phyloP scores from a whole-genome alignment of 2,113 vertebrate species.

The Sinocyclocheilus anshuiensis region DNA sequence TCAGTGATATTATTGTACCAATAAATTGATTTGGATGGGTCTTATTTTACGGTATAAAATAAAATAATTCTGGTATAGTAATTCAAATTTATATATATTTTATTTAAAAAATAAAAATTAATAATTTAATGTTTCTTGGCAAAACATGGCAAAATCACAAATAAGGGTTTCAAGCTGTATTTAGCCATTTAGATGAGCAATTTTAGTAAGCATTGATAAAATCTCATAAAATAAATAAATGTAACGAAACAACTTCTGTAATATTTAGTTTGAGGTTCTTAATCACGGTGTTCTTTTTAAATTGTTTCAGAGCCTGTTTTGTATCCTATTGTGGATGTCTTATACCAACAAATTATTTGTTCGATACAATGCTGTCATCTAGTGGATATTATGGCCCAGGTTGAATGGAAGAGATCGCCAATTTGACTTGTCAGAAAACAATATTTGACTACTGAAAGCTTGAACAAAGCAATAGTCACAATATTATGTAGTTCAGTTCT shows the following conservation, averaged over 20 bases:
- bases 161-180: too few relatives aligned
- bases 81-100: neutral
- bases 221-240: too few relatives aligned
- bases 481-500: neutral
- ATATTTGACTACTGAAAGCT: neutral
- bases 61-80: neutral
- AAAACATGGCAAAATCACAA: too few relatives aligned
- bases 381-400: neutral
- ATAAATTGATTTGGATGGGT: neutral
- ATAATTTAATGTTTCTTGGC: too few relatives aligned
- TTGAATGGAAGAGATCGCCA: neutral
- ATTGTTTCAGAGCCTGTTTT: neutral
- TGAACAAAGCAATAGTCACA: neutral
- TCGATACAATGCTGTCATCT: constrained; percentile 40
- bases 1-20: neutral
- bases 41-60: neutral
- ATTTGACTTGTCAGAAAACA: neutral
- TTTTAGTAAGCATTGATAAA: too few relatives aligned
- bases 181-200: too few relatives aligned
- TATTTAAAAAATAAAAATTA: too few relatives aligned
- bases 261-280: too few relatives aligned
- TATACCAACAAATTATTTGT: neutral
- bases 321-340: neutral
- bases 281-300: too few relatives aligned
- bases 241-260: too few relatives aligned